These are phyloP conservation scores for Erannis defoliaria DNA, from an alignment of 2,888 invertebrate genomes.

Conservation along the genomic window DNA sequence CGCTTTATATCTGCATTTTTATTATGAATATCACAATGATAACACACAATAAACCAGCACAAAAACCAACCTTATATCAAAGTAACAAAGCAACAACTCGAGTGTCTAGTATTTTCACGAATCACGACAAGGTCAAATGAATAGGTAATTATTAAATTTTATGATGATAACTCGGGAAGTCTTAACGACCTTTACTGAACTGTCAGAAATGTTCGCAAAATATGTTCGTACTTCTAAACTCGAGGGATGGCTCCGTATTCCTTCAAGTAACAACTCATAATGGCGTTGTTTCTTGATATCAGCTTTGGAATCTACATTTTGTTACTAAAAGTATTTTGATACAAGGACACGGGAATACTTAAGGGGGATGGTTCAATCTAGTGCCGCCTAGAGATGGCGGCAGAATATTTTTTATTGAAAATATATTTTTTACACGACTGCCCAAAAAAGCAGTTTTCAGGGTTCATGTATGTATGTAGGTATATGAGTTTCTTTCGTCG, in stretches of 20 bases:
- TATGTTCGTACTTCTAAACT: conserved; percentile 42
- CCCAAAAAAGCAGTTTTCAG: too few relatives aligned
- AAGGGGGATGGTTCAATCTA: too few relatives aligned
- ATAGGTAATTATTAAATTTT: conserved; percentile 66
- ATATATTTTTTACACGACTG: too few relatives aligned
- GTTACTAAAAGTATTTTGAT: conserved; percentile 9
- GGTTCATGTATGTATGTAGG: too few relatives aligned
- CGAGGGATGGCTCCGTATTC: conserved; percentile 23
- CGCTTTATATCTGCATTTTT: conserved; percentile 54
- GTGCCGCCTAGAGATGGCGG: too few relatives aligned
- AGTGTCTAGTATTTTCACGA: conserved; percentile 36
- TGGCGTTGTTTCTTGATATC: conserved; percentile 20
- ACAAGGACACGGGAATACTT: conserved; percentile 8
- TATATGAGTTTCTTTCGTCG: too few relatives aligned
- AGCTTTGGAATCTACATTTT: conserved; percentile 6
- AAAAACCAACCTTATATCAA: conserved; percentile 40
- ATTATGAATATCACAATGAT: conserved; percentile 52
- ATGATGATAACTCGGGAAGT: conserved; percentile 61
- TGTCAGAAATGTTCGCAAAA: conserved; percentile 48
- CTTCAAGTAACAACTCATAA: conserved; percentile 24
- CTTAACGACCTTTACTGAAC: conserved; percentile 53
- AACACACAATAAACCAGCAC: conserved; percentile 38
- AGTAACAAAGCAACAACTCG: conserved; percentile 43
- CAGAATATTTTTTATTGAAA: too few relatives aligned
- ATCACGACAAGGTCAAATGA: conserved; percentile 55